A percentile compares a stretch with the other conserved stretches of the same genome.
Evolutionary conservation across 30 jellyfish, hydroid and myxozoan genomes (phyloP).

Genomic region (Rhopilema esculentum): DNA sequence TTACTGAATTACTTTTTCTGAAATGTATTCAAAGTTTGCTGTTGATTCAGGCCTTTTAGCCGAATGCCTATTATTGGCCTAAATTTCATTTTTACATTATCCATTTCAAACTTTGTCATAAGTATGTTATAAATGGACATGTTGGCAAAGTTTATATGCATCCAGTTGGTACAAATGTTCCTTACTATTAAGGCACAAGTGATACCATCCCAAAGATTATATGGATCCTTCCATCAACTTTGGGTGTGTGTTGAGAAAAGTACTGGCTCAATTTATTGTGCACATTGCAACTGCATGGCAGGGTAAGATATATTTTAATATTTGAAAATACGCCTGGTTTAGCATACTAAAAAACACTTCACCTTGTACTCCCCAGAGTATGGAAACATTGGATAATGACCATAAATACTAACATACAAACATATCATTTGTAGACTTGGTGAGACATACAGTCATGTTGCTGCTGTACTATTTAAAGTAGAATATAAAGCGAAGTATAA

Average conservation of each 20-base stretch:
- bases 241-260: conserved; percentile 18
- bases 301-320: conserved; percentile 14
- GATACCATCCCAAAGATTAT: conserved; percentile 16
- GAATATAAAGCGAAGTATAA: conserved; percentile 51
- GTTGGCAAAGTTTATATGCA: conserved; percentile 14
- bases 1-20: not conserved
- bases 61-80: not conserved
- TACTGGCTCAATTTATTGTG: conserved; percentile 29
- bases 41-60: not conserved
- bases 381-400: too few species aligned
- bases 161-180: conserved; percentile 4
- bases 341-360: not conserved
- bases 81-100: not conserved
- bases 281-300: conserved; percentile 29
- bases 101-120: conserved; percentile 1
- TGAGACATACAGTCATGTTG: conserved; percentile 71
- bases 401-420: not conserved
- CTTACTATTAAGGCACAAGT: conserved; percentile 20
- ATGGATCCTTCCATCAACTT: conserved; percentile 18
- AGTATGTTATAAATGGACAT: conserved; percentile 17
- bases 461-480: conserved; percentile 40
- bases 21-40: not conserved
- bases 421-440: conserved; percentile 52
- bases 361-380: not conserved
- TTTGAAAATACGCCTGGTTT: not conserved